A percentile compares a stretch with the other conserved stretches of the same genome.
These are phyloP conservation scores for Baryphthengus martii DNA, from an alignment of 2,113 vertebrate species.

Conservation along the genomic window DNA sequence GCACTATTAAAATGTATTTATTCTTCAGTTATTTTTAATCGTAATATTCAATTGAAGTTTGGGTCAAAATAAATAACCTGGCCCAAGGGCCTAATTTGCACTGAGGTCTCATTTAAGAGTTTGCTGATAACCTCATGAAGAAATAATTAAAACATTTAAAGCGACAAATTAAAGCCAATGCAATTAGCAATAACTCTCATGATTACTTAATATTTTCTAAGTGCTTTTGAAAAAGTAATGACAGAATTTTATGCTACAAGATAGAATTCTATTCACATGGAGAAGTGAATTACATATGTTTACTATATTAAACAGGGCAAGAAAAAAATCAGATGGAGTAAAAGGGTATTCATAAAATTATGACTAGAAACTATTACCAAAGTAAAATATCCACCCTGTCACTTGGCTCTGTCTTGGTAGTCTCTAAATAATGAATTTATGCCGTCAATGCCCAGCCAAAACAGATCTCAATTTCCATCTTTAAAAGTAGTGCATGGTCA, in stretches of 20 bases:
- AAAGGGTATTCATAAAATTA: conserved; percentile 37
- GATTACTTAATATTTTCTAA: conserved; percentile 68
- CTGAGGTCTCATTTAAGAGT: conserved; percentile 43
- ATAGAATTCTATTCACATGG: conserved; percentile 47
- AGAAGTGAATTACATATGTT: conserved; percentile 64
- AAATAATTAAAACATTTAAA: conserved; percentile 71
- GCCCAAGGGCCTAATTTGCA: conserved; percentile 57
- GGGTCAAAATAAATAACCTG: conserved; percentile 66
- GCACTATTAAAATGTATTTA: conserved; percentile 40
- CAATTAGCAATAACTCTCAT: conserved; percentile 67
- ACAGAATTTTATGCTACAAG: conserved; percentile 44
- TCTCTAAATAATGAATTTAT: background rate
- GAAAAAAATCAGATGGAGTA: conserved; percentile 32
- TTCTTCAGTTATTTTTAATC: conserved; percentile 56
- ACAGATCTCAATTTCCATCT: background rate
- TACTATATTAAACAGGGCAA: conserved; percentile 59
- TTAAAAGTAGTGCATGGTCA: background rate
- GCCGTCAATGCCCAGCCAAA: background rate
- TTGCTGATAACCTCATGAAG: conserved; percentile 59
- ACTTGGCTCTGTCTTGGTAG: background rate
- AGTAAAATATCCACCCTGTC: background rate
- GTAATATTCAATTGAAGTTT: conserved; percentile 51
- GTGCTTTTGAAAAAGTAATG: conserved; percentile 56
- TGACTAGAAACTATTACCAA: background rate
- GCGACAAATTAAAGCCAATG: conserved; percentile 58